These are phyloP conservation scores for Tetragonula carbonaria DNA, from an alignment of 2,888 invertebrate species.

Conservation along the genomic window DNA sequence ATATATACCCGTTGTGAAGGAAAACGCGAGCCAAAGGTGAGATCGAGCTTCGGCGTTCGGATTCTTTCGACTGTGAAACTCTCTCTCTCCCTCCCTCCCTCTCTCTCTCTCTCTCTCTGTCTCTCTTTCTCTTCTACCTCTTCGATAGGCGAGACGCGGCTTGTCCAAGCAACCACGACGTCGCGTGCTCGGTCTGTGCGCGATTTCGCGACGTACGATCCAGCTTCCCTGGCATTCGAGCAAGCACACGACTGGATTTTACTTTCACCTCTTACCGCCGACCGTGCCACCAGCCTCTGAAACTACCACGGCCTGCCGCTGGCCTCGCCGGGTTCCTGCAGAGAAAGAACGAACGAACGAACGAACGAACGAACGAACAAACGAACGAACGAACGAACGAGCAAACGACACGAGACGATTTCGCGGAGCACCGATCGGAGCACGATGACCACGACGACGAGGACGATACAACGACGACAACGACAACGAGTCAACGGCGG, in stretches of 20 bases:
- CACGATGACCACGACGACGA: neutral
- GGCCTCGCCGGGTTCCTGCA: neutral
- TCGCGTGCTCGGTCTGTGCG: conserved; percentile 56
- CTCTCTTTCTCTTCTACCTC: conserved; percentile 4
- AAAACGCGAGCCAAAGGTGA: conserved; percentile 22
- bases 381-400: neutral
- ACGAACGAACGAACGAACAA: conserved; percentile 9
- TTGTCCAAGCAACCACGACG: conserved; percentile 45
- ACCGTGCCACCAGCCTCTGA: neutral
- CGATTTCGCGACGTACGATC: conserved; percentile 50
- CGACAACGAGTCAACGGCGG: conserved; percentile 22
- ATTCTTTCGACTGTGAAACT: neutral
- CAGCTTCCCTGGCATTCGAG: conserved; percentile 59
- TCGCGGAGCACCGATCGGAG: neutral
- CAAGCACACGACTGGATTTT: conserved; percentile 27
- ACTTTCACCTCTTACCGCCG: conserved; percentile 53
- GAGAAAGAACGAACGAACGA: neutral
- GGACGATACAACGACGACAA: neutral
- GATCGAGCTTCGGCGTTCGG: neutral
- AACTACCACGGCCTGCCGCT: neutral
- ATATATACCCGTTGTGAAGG: conserved; percentile 18
- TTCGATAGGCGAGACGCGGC: conserved; percentile 21
- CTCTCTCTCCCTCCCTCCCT: neutral
- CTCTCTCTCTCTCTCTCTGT: neutral
- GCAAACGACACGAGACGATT: neutral